A percentile compares a stretch with the other conserved stretches of the same genome.
Evolutionary conservation across 2,113 vertebrate genomes (phyloP).

Genomic region (Myodes glareolus): DNA sequence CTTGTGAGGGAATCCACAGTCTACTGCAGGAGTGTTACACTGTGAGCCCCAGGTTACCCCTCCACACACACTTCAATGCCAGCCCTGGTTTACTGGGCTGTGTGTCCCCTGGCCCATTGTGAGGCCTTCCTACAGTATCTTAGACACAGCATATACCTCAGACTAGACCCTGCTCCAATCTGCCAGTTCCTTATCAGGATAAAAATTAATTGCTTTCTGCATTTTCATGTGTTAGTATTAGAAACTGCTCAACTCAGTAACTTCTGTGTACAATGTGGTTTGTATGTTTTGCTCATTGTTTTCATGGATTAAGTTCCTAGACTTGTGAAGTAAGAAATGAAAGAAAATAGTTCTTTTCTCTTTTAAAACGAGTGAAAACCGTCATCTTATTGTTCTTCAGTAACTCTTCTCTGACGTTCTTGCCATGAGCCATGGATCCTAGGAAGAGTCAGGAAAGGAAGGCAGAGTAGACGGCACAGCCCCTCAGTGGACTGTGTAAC

Average conservation of each 20-base stretch:
- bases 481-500: background rate
- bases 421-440: background rate
- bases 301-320: slow-evolving; percentile 26
- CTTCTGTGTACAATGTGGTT: background rate
- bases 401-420: background rate
- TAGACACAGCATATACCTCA: background rate
- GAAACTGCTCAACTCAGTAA: background rate
- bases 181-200: background rate
- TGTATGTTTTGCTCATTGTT: background rate
- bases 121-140: background rate
- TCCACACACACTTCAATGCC: background rate
- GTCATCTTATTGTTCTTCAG: background rate
- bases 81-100: background rate
- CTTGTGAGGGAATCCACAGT: background rate
- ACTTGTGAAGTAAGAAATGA: background rate
- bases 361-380: background rate
- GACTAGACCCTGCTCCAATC: background rate
- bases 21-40: background rate
- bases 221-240: background rate
- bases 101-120: background rate
- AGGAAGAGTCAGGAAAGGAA: background rate
- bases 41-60: background rate
- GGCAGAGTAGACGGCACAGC: background rate
- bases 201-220: background rate
- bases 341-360: background rate